These are phyloP conservation scores for Drosophila melanocephala DNA, from an alignment of 2,888 invertebrate genomes.

Conservation along the genomic window DNA sequence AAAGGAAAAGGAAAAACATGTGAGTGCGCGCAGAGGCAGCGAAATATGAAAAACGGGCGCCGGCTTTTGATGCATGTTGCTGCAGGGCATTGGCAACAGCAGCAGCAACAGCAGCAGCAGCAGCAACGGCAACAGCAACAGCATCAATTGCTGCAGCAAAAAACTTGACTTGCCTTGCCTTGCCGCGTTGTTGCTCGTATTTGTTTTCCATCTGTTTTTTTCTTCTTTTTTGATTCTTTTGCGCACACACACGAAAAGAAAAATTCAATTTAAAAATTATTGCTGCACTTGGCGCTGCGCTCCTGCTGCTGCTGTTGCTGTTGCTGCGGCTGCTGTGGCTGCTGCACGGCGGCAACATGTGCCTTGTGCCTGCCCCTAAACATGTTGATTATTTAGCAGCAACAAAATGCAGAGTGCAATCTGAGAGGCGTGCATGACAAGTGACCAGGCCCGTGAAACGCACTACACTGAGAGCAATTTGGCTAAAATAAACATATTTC, in stretches of 20 bases:
- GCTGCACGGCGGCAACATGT: conserved; percentile 71
- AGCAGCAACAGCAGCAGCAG: conserved; percentile 26
- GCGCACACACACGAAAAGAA: conserved; percentile 40
- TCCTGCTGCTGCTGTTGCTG: neutral
- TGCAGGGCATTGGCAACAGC: conserved; percentile 59
- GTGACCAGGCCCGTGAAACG: conserved; percentile 4
- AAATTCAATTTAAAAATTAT: conserved; percentile 83
- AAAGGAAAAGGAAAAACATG: conserved; percentile 55
- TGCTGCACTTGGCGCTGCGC: conserved; percentile 74
- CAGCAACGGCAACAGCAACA: conserved; percentile 30
- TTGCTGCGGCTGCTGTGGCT: neutral
- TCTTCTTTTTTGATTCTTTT: conserved; percentile 24
- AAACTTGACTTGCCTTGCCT: conserved; percentile 51
- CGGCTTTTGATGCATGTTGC: conserved; percentile 76
- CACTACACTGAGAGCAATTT: neutral
- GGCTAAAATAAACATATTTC: neutral
- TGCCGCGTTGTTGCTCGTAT: conserved; percentile 47
- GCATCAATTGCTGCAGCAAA: conserved; percentile 37
- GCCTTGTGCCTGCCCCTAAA: conserved; percentile 58
- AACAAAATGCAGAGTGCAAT: conserved; percentile 48
- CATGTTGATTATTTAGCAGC: conserved; percentile 79
- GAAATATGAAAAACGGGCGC: conserved; percentile 78
- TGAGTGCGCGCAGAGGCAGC: conserved; percentile 43
- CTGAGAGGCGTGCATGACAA: conserved; percentile 50
- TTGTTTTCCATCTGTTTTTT: conserved; percentile 52